phyloP scores from a whole-genome alignment of 92 coral and sea anemone species.

The Umimayanthus kanabou region DNA sequence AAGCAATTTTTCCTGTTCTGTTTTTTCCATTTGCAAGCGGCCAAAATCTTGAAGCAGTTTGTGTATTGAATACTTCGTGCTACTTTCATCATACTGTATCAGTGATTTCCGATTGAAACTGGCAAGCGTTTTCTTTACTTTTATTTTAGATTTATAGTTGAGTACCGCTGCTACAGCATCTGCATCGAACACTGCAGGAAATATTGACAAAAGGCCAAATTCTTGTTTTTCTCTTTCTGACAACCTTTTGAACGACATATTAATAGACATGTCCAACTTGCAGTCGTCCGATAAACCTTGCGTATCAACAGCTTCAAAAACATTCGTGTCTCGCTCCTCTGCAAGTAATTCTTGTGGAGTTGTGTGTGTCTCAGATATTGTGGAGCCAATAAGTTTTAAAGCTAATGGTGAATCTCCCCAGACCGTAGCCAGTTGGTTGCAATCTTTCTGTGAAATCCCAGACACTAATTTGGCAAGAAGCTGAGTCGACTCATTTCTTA shows the following conservation, averaged over 20 bases:
- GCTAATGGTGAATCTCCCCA: slow-evolving; percentile 14
- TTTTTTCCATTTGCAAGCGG: slow-evolving; percentile 9
- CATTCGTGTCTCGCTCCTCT: neutral
- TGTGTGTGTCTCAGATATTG: neutral
- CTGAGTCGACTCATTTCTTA: slow-evolving; percentile 1
- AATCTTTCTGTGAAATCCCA: slow-evolving; percentile 3
- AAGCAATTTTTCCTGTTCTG: neutral
- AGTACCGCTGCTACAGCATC: neutral
- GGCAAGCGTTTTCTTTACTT: slow-evolving; percentile 4
- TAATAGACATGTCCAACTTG: neutral
- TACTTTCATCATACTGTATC: neutral
- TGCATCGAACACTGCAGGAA: neutral
- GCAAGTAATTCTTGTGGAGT: slow-evolving; percentile 1
- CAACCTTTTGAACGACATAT: slow-evolving; percentile 1
- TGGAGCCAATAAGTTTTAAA: neutral
- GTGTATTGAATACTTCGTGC: neutral
- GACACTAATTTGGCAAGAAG: neutral
- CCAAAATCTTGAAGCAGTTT: slow-evolving; percentile 3
- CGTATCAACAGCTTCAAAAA: slow-evolving; percentile 6
- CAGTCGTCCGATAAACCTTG: neutral
- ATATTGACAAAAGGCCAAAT: neutral
- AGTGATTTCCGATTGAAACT: neutral
- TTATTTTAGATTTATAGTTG: neutral
- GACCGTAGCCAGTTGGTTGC: neutral
- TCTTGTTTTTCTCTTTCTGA: neutral